Base-by-base conservation (phyloP, 2,888 invertebrate genomes). In the Aporophyla lueneburgensis region DNA sequence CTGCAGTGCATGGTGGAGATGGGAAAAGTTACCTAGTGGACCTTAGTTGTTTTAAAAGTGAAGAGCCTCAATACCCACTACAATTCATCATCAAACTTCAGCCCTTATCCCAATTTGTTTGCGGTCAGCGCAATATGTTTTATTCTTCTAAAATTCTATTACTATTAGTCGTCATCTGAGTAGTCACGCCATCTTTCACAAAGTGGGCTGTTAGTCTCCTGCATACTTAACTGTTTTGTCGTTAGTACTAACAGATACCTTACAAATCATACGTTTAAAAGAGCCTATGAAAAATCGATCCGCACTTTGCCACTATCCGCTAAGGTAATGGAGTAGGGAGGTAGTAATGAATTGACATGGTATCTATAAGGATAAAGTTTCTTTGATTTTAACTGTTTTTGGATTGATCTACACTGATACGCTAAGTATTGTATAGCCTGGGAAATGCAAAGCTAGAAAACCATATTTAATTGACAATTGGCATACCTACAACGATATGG, bases 271-370 rank as follows among this genome's bases (percentile, higher is more conserved):
- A 81, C 68, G 53, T 84, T 84, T 86, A 73, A 81, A 83, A 84
- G 87, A 71, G 58, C 76, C 67, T 75, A 75, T 88, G 87, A 87
- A 87, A 87, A 87, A 87, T 87, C 56, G 86, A 70, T 83, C 78
- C 61, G 77, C 86, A 87, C 88, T 88, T 86, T 85, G 80, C 87
- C 81, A 88, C 86, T 83, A 86, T 86, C 86, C 70, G 40, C 82
- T 59, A 46, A 43, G 63, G 71, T 76, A 66, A 78, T 76, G 74
- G 76, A 43, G 19, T n/a, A 33, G 2, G 0, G 63, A 73, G 16
- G 1, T 68, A 1, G 1, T 33, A 83, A 71, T 65, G 0, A 67
- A 62, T 76, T 70, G 87, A 88, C 84, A 33, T 21, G 89, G 86
- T 43, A 67, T 62, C n/a, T 33, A 10, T 56, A 27, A 27, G 10